phyloP scores from a whole-genome alignment of 37 sponge, comb jelly and placozoan species.

The Bolinopsis microptera region DNA sequence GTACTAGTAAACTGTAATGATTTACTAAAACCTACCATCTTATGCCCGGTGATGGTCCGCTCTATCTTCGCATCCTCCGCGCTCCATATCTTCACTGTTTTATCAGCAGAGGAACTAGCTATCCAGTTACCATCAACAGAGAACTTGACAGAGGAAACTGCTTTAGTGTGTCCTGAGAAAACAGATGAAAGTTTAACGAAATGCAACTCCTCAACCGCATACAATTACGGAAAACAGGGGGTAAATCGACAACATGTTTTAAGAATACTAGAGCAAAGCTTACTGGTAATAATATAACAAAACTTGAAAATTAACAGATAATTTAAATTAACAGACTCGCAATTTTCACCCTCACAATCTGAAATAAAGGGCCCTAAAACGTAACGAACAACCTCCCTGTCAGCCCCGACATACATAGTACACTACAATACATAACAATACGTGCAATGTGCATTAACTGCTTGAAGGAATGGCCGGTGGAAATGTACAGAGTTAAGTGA shows the following conservation, averaged over 20 bases:
- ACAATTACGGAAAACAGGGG: neutral
- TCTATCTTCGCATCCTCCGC: constrained; percentile 97
- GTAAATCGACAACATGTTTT: neutral
- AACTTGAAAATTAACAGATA: neutral
- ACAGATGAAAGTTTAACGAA: no score
- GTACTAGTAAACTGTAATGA: neutral
- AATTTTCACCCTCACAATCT: no score
- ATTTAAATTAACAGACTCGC: no score
- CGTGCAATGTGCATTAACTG: no score
- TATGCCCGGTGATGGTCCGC: constrained; percentile 93
- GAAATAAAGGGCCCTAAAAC: no score
- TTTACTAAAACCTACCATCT: constrained; percentile 67
- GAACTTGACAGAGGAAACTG: constrained; percentile 95
- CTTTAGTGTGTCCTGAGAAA: constrained; percentile 90
- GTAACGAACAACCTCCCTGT: no score
- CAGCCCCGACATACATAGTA: no score
- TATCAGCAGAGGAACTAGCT: constrained; percentile 93
- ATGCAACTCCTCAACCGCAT: neutral
- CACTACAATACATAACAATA: no score
- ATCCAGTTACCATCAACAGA: constrained; percentile 96
- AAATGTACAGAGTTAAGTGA: no score
- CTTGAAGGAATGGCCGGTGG: no score
- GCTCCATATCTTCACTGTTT: constrained; percentile 94
- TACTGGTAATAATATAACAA: neutral
- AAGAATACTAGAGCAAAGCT: neutral